Evolutionary conservation across 2,797 vertebrate genomes (phyloP), one percentile per base, ranked within the genome.

Genomic region (Chromis chromis): DNA sequence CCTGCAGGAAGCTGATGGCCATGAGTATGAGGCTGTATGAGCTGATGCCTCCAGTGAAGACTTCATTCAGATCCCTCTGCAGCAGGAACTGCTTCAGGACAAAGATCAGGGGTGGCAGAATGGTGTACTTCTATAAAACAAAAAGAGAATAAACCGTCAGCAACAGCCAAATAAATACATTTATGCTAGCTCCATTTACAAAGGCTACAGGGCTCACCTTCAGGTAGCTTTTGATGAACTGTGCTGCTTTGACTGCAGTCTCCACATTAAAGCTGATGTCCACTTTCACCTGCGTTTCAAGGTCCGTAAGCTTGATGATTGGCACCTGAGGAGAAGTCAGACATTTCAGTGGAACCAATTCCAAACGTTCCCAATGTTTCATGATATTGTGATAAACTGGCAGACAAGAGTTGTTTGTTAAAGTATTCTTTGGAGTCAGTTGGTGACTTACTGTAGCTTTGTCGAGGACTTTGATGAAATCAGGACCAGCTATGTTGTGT

Each of bases 241-340:
- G 96, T 27, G 98, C 97, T 62, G 98, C 96, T 95, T 96, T 98
- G 63, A 99, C 97, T 48, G 97, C 98, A 36, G 97, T 99, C 94
- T 98, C 97, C 74, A 99, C 96, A 71, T 99, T 99, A 89, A 99
- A 99, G 94, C 98, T 99, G 90, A 99, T 99, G 94, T 99, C 98
- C 53, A 99, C 97, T 93, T 98, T 99, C 42, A 99, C 97, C 79
- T 96, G 95, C 0, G 98, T 98, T 91, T 98, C 96, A 89, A 96
- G 95, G 92, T 99, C 98, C 16, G 97, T 99, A 50, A 99, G 96
- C 84, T 99, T 99, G 86, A 99, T 98, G 90, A 99, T 99, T 67
- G 98, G 98, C 86, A 99, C 98, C 98, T 99, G 85, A 46, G 21
- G 33, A 70, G 21, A 78, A 19, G 19, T 10, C 19, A 67, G 22